These are phyloP conservation scores for Watersipora subatra DNA, from an alignment of 1,140 invertebrate genomes.

Conservation along the genomic window DNA sequence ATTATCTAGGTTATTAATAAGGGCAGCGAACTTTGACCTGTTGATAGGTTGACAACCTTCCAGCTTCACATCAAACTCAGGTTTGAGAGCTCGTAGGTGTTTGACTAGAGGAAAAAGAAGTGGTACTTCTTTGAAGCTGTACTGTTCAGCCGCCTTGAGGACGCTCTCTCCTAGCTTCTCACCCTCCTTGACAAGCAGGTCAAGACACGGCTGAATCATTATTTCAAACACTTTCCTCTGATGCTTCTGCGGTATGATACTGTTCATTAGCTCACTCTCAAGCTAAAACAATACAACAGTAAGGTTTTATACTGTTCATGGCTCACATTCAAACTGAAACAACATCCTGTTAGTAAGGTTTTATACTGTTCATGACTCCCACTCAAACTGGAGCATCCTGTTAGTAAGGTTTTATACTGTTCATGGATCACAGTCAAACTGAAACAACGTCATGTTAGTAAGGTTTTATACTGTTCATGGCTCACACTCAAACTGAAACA, in stretches of 20 bases:
- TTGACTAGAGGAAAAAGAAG: slow-evolving; percentile 74
- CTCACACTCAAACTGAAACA: too few species aligned
- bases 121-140: slow-evolving; percentile 68
- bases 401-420: too few species aligned
- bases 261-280: slow-evolving; percentile 65
- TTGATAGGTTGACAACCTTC: slow-evolving; percentile 35
- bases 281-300: slow-evolving; percentile 45
- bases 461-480: too few species aligned
- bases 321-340: too few species aligned
- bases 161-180: slow-evolving; percentile 65
- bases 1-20: slow-evolving; percentile 29
- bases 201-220: slow-evolving; percentile 68
- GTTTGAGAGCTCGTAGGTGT: slow-evolving; percentile 62
- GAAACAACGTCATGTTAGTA: too few species aligned
- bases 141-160: slow-evolving; percentile 60
- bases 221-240: slow-evolving; percentile 66
- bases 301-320: too few species aligned
- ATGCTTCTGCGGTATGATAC: slow-evolving; percentile 65
- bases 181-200: slow-evolving; percentile 67
- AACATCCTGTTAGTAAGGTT: too few species aligned
- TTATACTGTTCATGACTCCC: too few species aligned
- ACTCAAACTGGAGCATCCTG: too few species aligned
- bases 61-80: slow-evolving; percentile 56
- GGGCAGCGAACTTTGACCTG: slow-evolving; percentile 27
- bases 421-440: too few species aligned